Evolutionary conservation across 2,113 vertebrate species (phyloP).

Genomic region (Oncorhynchus clarkii): DNA sequence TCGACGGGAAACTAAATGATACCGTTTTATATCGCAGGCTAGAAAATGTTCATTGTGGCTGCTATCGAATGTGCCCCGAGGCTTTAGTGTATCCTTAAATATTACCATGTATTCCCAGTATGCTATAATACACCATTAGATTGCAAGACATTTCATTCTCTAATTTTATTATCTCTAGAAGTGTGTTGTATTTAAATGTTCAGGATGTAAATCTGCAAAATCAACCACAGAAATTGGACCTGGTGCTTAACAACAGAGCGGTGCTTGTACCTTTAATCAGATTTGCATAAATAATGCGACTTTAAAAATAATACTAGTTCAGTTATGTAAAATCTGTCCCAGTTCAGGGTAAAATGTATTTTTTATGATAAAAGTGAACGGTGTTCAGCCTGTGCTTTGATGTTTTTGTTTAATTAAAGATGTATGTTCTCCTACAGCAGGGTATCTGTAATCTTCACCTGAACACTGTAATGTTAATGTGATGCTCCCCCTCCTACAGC

Average conservation of each 20-base stretch:
- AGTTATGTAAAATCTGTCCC: slow-evolving; percentile 91
- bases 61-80: slow-evolving; percentile 89
- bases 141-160: too few species aligned
- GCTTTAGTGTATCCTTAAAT: slow-evolving; percentile 92
- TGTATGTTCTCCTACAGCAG: slow-evolving; percentile 61
- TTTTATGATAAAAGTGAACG: slow-evolving; percentile 90
- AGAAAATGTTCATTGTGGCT: slow-evolving; percentile 92
- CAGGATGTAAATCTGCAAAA: neutral
- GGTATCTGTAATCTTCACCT: slow-evolving; percentile 96
- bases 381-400: slow-evolving; percentile 84
- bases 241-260: slow-evolving; percentile 11
- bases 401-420: slow-evolving; percentile 72
- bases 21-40: slow-evolving; percentile 74
- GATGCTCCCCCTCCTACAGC: slow-evolving; percentile 80
- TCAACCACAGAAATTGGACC: slow-evolving; percentile 1
- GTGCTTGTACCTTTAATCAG: neutral
- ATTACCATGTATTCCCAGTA: slow-evolving; percentile 82
- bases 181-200: neutral
- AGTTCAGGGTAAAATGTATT: slow-evolving; percentile 89
- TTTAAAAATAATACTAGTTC: slow-evolving; percentile 82
- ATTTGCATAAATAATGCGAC: slow-evolving; percentile 42
- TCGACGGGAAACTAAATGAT: neutral
- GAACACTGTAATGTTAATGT: slow-evolving; percentile 81
- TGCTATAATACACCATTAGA: neutral
- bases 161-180: neutral